Base-by-base conservation (phyloP, 1,140 invertebrate genomes). In the Sminthurides bifidus region DNA sequence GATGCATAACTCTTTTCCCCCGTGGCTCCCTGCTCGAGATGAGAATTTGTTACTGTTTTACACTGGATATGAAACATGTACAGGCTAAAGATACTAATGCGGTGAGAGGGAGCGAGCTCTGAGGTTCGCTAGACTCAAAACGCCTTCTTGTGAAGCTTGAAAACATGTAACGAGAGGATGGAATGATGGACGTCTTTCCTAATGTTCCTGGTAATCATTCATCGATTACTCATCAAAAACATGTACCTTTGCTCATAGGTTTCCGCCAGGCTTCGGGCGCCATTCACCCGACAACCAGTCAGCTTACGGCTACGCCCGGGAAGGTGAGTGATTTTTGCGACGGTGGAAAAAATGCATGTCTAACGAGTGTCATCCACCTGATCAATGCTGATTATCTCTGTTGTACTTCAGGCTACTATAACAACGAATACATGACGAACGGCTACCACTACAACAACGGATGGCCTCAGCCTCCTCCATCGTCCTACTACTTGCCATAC, bases 211-310 rank as follows among this genome's bases (percentile, higher is more conserved):
- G n/a, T n/a, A n/a, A n/a, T n/a, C n/a, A n/a, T n/a, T n/a, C n/a
- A n/a, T n/a, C n/a, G n/a, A n/a, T n/a, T n/a, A n/a, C n/a, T n/a
- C 17, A 8, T 41, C 4, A 41, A 41, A 41, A 8, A 41, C 6
- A 26, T 24, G 8, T 14, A 46, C 8, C 10, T 46, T 46, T 27
- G 10, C 8, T 23, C 19, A 24, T 38, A 59, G 58, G 33, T 55
- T 59, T 49, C 58, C 52, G 3, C 58, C 58, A 37, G 56, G 60
- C 43, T 62, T 62, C 33, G 56, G 60, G 1, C 38, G 60, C 6
- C 60, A 61, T 15, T 61, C 60, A n/a, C 60, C 60, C 21, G 65
- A 67, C 29, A 63, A 64, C 52, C 65, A 63, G 75, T 77, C 33
- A 74, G 46, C 60, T 31, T 62, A 62, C 26, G 60, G 54, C 2